Evolutionary conservation across 2,113 vertebrate species (phyloP), one percentile per base, ranked within the genome.

Genomic region (Leptobrachium leishanense): DNA sequence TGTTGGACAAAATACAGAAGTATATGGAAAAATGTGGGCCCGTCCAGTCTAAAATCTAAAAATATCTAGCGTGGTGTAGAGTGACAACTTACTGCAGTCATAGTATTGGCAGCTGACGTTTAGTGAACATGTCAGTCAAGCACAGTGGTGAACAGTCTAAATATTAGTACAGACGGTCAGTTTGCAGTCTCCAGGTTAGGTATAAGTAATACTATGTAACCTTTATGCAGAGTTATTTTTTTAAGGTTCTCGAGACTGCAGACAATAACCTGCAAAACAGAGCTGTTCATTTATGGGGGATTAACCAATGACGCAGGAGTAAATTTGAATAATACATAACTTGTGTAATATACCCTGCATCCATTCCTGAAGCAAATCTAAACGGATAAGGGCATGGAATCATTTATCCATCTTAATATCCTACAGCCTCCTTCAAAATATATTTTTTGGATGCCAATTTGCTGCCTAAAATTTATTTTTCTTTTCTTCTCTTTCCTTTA

Each of bases 281-380:
- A 68, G 53, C 65, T 2, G 9, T 31, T 62, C 75, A 77, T 62
- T 77, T 69, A 77, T 68, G 50, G 6, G 50, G 46, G 65, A 76
- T 76, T 76, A 76, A 43, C 64, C 9, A 57, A 40, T 76, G 74
- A 76, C 74, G 74, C 64, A 75, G 66, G 65, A 76, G 46, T 20
- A 13, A 65, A 54, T 50, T 50, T 50, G 46, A 5, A 4, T 50
- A 50, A 50, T 50, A 50, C 46, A 50, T 50, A 50, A 68, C 20
- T 54, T 42, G n/a, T 43, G 74, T 43, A 76, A 76, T 68, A 41
- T 68, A 76, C 74, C 57, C 46, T 68, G 15, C 41, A 54, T 43
- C 46, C 46, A 50, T 50, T 50, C 46, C 46, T 50, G 46, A 4
- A 50, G 46, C 8, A 4, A 50, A 5, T 50, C 8, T 50, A 50